These are phyloP conservation scores for Hylaeus volcanicus DNA, from an alignment of 1,140 invertebrate genomes.

Conservation along the genomic window DNA sequence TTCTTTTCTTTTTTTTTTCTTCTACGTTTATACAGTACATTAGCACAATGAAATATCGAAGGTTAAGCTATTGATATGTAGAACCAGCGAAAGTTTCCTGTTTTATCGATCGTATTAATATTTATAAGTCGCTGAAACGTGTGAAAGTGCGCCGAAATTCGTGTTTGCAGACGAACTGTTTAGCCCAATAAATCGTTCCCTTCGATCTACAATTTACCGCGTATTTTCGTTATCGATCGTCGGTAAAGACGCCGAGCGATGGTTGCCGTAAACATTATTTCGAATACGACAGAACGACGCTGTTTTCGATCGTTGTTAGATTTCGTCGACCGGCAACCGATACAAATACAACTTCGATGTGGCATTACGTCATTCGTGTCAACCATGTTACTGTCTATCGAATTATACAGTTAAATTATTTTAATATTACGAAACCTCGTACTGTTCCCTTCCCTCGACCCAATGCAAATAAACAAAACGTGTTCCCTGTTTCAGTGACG, in stretches of 20 bases:
- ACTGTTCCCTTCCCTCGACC: slow-evolving; percentile 7
- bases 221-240: neutral
- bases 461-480: too few relatives aligned
- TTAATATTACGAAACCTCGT: slow-evolving; percentile 64
- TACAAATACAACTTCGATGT: slow-evolving; percentile 43
- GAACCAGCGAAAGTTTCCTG: neutral
- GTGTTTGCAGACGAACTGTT: neutral
- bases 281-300: neutral
- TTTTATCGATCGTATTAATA: slow-evolving; percentile 12
- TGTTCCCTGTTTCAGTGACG: too few relatives aligned
- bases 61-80: neutral
- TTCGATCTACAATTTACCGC: neutral
- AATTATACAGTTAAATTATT: slow-evolving; percentile 73
- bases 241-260: neutral
- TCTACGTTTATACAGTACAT: neutral
- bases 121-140: slow-evolving; percentile 4
- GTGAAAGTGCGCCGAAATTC: neutral
- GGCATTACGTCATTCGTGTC: slow-evolving; percentile 36
- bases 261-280: slow-evolving; percentile 2
- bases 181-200: neutral
- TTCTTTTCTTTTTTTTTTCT: neutral
- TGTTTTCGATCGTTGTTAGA: slow-evolving; percentile 12
- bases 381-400: slow-evolving; percentile 58
- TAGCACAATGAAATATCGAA: neutral
- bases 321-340: slow-evolving; percentile 8